These are phyloP conservation scores for Hormaphis cornu DNA, from an alignment of 1,140 invertebrate species.

Conservation along the genomic window DNA sequence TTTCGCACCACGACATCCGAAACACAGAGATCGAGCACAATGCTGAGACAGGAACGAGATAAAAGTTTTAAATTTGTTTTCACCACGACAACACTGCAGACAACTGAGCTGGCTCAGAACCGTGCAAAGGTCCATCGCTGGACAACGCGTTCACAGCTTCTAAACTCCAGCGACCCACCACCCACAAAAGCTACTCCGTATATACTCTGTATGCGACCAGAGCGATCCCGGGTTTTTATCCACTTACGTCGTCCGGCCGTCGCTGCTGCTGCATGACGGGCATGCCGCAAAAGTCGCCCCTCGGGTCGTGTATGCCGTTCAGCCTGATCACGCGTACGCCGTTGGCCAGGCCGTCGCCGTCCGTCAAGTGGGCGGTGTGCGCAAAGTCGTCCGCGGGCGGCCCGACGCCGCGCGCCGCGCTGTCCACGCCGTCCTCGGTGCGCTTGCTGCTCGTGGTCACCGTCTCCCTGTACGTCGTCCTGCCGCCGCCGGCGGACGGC, in stretches of 20 bases:
- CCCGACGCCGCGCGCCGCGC: background rate
- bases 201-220: no score
- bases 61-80: no score
- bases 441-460: slow-evolving; percentile 23
- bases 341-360: slow-evolving; percentile 17
- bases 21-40: no score
- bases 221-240: no score
- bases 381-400: background rate
- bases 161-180: no score
- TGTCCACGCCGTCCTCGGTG: slow-evolving; percentile 17
- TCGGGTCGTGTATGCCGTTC: slow-evolving; percentile 25
- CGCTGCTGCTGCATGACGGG: background rate
- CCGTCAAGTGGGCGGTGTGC: slow-evolving; percentile 4
- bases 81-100: no score
- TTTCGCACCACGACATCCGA: no score
- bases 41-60: no score
- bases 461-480: slow-evolving; percentile 11
- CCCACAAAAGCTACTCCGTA: no score
- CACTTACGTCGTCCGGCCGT: background rate
- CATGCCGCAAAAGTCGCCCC: slow-evolving; percentile 9
- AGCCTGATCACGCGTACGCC: slow-evolving; percentile 17
- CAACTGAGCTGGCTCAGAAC: no score
- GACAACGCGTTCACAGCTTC: no score
- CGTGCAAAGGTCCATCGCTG: no score
- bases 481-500: background rate